Evolutionary conservation across 2,888 invertebrate species (phyloP), one percentile per base, ranked within the genome.

Genomic region (Pasiphila rectangulata): DNA sequence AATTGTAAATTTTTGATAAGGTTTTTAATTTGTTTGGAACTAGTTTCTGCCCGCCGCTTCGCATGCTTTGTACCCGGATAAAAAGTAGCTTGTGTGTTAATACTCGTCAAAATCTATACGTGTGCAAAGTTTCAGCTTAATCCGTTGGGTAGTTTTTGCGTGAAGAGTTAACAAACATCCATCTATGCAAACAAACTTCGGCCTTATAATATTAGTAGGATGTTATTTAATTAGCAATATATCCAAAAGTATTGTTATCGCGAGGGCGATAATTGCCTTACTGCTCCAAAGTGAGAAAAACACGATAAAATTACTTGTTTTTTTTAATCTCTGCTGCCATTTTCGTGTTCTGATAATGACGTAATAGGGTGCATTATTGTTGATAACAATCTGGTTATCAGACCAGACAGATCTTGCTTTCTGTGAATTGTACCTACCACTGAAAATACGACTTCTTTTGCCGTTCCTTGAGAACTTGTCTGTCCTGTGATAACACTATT

Each of bases 241-340:
- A 17, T 19, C 9, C 16, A 32, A 32, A 32, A 17, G 15, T 4
- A 32, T 16, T 24, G 10, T 10, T n/a, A 17, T 25, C 17, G 6
- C 16, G 24, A 30, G 23, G 32, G 34, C 42, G 24, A 10, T 34
- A 36, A 44, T 49, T 19, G 7, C 34, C 29, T 12, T 21, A 27
- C 15, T 25, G 20, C 16, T 27, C 25, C 34, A 50, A 54, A 56
- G 46, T 43, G 30, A 56, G 63, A 66, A 58, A 49, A 49, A 39
- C 40, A 19, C 40, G 20, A 24, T 49, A 36, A 44, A 36, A 44
- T 36, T 40, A 36, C 40, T 7, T 36, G 30, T 39, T 30, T 39
- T 32, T 39, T 39, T 20, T 37, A 30, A 45, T 24, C 46, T 40
- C 37, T n/a, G 19, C 32, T 43, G 35, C 36, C 29, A 41, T 43